Conservation (phyloP, 2,113 vertebrate genomes). For the Tichodroma muraria region DNA sequence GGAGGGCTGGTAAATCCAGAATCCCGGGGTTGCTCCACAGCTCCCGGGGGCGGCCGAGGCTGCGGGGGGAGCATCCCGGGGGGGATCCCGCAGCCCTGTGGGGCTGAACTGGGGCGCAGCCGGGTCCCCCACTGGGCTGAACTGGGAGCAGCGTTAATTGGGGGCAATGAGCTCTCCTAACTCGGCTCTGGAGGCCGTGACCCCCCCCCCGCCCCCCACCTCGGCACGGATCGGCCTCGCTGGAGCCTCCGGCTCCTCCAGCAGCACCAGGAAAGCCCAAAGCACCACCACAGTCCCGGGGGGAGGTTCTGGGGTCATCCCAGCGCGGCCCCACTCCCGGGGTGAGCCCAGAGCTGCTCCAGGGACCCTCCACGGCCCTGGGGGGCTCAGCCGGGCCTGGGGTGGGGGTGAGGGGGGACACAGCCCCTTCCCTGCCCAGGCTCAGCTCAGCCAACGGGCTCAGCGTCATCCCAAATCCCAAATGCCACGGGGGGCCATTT, state of each 20-base stretch:
- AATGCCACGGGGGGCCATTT: too few species aligned
- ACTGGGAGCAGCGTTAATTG: not conserved
- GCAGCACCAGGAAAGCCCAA: not conserved
- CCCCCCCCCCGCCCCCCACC: too few species aligned
- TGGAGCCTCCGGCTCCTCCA: not conserved
- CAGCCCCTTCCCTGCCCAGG: not conserved
- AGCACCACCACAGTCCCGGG: fast-evolving
- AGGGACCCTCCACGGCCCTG: fast-evolving
- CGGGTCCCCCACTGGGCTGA: not conserved
- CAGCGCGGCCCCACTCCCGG: not conserved
- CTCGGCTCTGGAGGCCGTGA: not conserved
- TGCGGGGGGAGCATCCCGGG: too few species aligned
- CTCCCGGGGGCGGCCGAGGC: not conserved
- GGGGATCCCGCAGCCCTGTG: too few species aligned
- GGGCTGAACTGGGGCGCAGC: too few species aligned
- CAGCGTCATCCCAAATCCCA: too few species aligned
- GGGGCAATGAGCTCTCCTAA: too few species aligned
- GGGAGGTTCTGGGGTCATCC: not conserved
- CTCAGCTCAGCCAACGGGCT: not conserved
- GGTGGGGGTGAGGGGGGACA: too few species aligned
- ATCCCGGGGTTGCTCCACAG: not conserved
- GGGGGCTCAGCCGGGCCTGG: not conserved
- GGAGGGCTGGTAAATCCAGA: slow-evolving; percentile 38
- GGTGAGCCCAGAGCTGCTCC: not conserved
- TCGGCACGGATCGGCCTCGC: too few species aligned